Evolutionary conservation across 2,888 invertebrate species (phyloP).

Genomic region (Tortricodes alternella): DNA sequence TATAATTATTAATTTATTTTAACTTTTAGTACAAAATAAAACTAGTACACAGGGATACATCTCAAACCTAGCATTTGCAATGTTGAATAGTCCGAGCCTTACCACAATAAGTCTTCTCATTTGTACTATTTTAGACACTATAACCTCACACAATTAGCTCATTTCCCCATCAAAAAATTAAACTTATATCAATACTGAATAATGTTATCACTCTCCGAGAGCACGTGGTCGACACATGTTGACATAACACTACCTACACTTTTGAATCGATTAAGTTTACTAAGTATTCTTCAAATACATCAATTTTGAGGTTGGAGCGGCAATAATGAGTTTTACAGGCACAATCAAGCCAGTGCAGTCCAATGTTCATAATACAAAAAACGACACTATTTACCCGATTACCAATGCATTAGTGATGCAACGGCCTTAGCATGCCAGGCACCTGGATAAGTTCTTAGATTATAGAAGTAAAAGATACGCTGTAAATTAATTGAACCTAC

Average conservation of each 20-base stretch:
- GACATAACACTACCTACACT: conserved; percentile 61
- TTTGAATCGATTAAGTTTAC: conserved; percentile 66
- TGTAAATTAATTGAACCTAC: no score
- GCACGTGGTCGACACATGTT: conserved; percentile 62
- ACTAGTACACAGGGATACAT: conserved; percentile 84
- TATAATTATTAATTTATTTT: conserved; percentile 81
- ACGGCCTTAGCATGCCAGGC: no score
- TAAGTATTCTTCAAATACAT: conserved; percentile 64
- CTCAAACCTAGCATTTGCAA: conserved; percentile 83
- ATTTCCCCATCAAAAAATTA: conserved; percentile 74
- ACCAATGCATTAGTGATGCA: no score
- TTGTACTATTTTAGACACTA: conserved; percentile 84
- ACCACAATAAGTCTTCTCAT: conserved; percentile 84
- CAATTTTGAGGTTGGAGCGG: conserved; percentile 82
- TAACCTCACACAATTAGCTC: conserved; percentile 80
- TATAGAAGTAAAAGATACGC: no score
- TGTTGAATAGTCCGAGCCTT: conserved; percentile 83
- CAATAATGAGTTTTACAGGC: conserved; percentile 79
- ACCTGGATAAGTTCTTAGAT: no score
- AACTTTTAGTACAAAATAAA: conserved; percentile 84
- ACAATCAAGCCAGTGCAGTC: conserved; percentile 79
- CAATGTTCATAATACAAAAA: conserved; percentile 73
- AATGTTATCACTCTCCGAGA: conserved; percentile 79
- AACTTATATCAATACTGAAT: conserved; percentile 76
- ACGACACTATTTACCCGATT: conserved; percentile 45